Conservation (phyloP, 2,888 invertebrate genomes). For the Pelosia muscerda region DNA sequence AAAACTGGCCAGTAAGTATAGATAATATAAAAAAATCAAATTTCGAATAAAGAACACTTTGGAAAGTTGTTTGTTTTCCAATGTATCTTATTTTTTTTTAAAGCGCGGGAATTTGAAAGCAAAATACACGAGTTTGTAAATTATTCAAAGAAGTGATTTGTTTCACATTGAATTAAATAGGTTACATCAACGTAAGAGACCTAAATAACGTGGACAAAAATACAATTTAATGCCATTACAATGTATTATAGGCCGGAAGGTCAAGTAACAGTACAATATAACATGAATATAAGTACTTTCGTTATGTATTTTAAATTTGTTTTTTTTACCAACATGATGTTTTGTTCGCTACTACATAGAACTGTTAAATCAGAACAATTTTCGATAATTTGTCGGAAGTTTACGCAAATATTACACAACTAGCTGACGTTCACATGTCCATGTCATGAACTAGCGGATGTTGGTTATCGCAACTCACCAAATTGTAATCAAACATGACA, state of each 20-base stretch:
- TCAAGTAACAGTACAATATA: background rate
- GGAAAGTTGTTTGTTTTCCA: background rate
- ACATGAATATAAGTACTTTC: background rate
- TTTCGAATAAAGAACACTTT: background rate
- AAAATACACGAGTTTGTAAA: background rate
- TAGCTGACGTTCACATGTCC: no score
- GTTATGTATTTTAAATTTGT: background rate
- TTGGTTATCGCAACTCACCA: no score
- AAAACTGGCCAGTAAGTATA: background rate
- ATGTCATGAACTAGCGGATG: no score
- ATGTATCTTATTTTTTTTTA: background rate
- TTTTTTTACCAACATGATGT: background rate
- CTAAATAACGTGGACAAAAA: background rate
- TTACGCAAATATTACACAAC: no score
- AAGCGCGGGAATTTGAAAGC: background rate
- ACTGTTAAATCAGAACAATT: background rate
- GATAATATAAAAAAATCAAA: background rate
- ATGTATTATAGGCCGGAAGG: background rate
- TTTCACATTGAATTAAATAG: background rate
- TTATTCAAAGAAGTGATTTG: background rate
- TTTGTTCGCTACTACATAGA: background rate
- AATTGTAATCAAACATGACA: no score
- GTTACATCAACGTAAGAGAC: background rate
- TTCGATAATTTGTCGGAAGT: background rate
- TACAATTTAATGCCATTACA: background rate